Evolutionary conservation across 2,113 vertebrate species (phyloP), one percentile per base, ranked within the genome.

Genomic region (Corydoras maculifer): DNA sequence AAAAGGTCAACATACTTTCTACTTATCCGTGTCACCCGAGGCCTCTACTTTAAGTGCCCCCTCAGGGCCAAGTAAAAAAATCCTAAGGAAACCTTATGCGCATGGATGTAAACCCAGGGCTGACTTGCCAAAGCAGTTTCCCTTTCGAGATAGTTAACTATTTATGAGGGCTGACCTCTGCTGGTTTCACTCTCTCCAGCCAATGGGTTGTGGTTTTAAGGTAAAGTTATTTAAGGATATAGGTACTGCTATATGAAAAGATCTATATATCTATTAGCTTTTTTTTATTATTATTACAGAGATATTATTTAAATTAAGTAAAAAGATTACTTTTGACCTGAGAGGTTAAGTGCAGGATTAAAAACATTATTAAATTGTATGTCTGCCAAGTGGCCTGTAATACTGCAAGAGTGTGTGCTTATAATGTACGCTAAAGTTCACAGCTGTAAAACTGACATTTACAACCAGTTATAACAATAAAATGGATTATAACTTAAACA

Each of bases 1-100:
- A 75, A 75, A 79, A 77, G 78, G 80, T 78, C 80, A 82, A 78
- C 73, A 74, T 72, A 77, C 78, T 79, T 76, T 79, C 70, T 77
- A 74, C 75, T 81, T 78, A 75, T 74, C 65, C 76, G 58, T 79
- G 75, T 77, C 80, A 78, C 80, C 77, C 70, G 65, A 79, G 80
- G 77, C 67, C 70, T 70, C 69, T 66, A 71, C 58, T 73, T 73
- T 77, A 73, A 77, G 77, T 73, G 74, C 69, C 72, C 76, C 75
- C 70, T 76, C 70, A 69, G 80, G 71, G 75, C 69, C 61, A 35
- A 69, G 75, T 72, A 75, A 58, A 58, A 65, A 65, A 78, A 76
- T 77, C 75, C 72, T 65, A 73, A 76, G 74, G 70, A 76, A 75
- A 76, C 77, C 70, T 75, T 79, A 75, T 59, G 77, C 73, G 54